Percentiles rank a stretch among this genome's conserved stretches.
Conservation (phyloP, 2,888 invertebrate species). For the Zaprionus obscuricornis region DNA sequence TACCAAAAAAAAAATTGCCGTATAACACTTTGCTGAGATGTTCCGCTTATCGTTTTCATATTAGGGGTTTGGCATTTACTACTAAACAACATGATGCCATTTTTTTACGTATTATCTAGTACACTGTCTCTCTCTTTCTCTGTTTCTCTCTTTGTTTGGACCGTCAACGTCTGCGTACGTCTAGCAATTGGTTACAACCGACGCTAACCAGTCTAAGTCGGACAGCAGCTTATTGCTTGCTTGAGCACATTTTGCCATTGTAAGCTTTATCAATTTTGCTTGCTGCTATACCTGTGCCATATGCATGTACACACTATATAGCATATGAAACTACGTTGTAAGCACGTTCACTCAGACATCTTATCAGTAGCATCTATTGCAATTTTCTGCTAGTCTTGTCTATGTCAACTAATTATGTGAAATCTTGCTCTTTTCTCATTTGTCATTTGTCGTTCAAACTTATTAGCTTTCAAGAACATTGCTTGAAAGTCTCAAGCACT, state of each 20-base stretch:
- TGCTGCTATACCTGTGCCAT: conserved; percentile 5
- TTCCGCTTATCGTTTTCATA: conserved; percentile 7
- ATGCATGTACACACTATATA: no score
- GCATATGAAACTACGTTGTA: conserved; percentile 36
- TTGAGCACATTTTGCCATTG: conserved; percentile 13
- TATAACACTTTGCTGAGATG: conserved; percentile 3
- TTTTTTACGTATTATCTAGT: conserved; percentile 29
- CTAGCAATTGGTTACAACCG: conserved; percentile 62
- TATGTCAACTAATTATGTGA: conserved; percentile 9
- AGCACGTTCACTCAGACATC: conserved; percentile 17
- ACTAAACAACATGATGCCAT: conserved; percentile 28
- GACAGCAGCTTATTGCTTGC: conserved; percentile 36
- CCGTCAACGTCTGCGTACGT: conserved; percentile 4
- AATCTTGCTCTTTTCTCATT: conserved; percentile 1
- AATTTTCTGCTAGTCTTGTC: no score
- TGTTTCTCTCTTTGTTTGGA: conserved; percentile 2
- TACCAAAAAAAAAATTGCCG: neutral
- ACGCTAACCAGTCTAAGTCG: conserved; percentile 62
- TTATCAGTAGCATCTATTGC: conserved; percentile 42
- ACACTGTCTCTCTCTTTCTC: neutral
- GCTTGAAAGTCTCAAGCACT: neutral
- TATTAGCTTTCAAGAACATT: conserved; percentile 12
- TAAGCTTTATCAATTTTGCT: conserved; percentile 42
- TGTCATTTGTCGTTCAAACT: neutral
- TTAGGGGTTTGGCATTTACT: conserved; percentile 6